A percentile compares a stretch with the other conserved stretches of the same genome.
Evolutionary conservation across 2,797 vertebrate species (phyloP).

Genomic region (Eulemur rubriventer): DNA sequence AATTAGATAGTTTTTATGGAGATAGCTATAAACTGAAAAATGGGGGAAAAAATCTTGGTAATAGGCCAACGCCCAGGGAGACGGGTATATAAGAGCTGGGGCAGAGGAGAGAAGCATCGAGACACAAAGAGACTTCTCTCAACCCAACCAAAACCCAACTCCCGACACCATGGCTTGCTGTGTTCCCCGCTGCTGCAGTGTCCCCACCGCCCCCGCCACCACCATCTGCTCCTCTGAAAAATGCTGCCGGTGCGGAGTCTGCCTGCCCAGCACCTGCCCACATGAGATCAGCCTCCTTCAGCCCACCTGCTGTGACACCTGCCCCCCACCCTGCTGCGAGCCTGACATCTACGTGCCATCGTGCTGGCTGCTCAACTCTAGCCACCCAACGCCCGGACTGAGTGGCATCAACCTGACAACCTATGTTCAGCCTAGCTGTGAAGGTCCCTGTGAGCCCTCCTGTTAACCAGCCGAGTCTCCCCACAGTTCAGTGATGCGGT

Average conservation of each 20-base stretch:
- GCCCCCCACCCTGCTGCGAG: conserved; percentile 67
- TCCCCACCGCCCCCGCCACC: conserved; percentile 72
- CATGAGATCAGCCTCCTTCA: conserved; percentile 77
- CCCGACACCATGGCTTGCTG: conserved; percentile 67
- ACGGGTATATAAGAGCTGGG: conserved; percentile 71
- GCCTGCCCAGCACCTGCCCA: conserved; percentile 80
- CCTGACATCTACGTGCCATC: conserved; percentile 73
- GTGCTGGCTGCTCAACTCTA: conserved; percentile 71
- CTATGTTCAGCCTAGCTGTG: conserved; percentile 53
- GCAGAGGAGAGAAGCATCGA: conserved; percentile 30
- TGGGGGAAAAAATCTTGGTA: background rate
- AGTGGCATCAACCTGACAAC: conserved; percentile 71
- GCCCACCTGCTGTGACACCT: conserved; percentile 73
- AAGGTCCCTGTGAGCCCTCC: conserved; percentile 65
- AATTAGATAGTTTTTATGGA: conserved; percentile 76
- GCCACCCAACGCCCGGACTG: conserved; percentile 52
- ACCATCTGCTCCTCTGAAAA: conserved; percentile 79
- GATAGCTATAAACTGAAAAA: conserved; percentile 67
- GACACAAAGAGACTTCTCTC: conserved; percentile 54
- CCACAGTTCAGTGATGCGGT: background rate
- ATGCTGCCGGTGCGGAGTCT: conserved; percentile 76
- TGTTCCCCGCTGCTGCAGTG: conserved; percentile 61
- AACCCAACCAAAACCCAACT: background rate
- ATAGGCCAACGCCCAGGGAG: conserved; percentile 64
- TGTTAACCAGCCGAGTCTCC: background rate